Evolutionary conservation across 2,113 vertebrate genomes (phyloP).

Genomic region (Dryoscopus gambensis): DNA sequence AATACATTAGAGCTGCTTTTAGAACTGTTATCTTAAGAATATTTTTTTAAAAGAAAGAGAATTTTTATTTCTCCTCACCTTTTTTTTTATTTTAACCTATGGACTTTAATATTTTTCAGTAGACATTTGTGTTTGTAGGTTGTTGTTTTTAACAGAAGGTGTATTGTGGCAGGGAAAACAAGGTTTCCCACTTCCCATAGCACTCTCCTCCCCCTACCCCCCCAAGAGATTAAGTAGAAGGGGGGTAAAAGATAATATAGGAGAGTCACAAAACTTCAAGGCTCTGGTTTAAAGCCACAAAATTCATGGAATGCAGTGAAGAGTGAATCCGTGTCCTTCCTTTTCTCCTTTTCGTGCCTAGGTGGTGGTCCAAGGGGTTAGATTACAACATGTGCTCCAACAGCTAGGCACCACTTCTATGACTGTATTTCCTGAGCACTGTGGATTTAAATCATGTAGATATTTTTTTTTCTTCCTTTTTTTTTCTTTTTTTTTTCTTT

Average conservation of each 20-base stretch:
- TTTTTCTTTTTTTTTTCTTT: neutral
- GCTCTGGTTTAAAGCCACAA: slow-evolving; percentile 63
- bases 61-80: neutral
- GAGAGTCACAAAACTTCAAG: slow-evolving; percentile 68
- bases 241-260: slow-evolving; percentile 26
- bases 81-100: neutral
- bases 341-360: slow-evolving; percentile 47
- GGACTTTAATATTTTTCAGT: slow-evolving; percentile 33
- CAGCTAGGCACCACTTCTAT: slow-evolving; percentile 47
- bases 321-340: slow-evolving; percentile 44
- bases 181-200: slow-evolving; percentile 26
- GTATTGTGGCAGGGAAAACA: slow-evolving; percentile 47
- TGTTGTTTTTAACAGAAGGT: slow-evolving; percentile 36
- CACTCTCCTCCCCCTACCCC: neutral
- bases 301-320: slow-evolving; percentile 56
- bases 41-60: neutral
- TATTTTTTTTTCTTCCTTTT: neutral
- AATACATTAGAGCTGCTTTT: slow-evolving; percentile 60
- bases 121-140: neutral
- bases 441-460: slow-evolving; percentile 54
- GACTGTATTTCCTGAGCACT: slow-evolving; percentile 34
- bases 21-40: slow-evolving; percentile 36
- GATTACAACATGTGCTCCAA: slow-evolving; percentile 56
- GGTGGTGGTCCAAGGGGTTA: slow-evolving; percentile 61
- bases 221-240: slow-evolving; percentile 33